Evolutionary conservation across 2,888 invertebrate genomes (phyloP).

Genomic region (Habrosyne pyritoides): DNA sequence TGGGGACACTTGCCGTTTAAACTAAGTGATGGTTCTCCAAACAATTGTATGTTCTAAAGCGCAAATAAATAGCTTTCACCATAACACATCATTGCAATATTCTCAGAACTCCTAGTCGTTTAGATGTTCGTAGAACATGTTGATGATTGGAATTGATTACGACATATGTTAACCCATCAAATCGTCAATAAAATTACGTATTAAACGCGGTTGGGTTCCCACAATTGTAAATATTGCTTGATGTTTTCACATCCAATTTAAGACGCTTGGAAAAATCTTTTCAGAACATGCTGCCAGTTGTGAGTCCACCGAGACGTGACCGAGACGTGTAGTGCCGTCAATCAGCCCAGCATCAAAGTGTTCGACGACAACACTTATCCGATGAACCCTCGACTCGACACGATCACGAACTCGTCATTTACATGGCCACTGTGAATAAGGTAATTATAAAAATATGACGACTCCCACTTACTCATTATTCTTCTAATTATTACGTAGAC

Average conservation of each 20-base stretch:
- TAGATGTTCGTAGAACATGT: background rate
- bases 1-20: background rate
- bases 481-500: background rate
- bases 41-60: background rate
- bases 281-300: background rate
- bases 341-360: constrained; percentile 21
- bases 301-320: background rate
- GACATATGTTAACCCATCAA: background rate
- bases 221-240: background rate
- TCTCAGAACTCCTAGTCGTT: background rate
- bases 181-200: background rate
- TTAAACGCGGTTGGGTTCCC: background rate
- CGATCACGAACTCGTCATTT: background rate
- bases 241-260: background rate
- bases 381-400: background rate
- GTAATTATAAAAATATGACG: background rate
- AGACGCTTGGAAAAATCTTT: background rate
- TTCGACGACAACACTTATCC: background rate
- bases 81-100: background rate
- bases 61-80: background rate
- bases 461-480: constrained; percentile 1
- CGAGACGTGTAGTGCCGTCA: constrained; percentile 18
- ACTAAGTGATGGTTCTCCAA: background rate
- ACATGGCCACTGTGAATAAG: background rate
- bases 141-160: background rate